Base-by-base conservation (phyloP, 2,797 vertebrate species). In the Ceyx erithaca region DNA sequence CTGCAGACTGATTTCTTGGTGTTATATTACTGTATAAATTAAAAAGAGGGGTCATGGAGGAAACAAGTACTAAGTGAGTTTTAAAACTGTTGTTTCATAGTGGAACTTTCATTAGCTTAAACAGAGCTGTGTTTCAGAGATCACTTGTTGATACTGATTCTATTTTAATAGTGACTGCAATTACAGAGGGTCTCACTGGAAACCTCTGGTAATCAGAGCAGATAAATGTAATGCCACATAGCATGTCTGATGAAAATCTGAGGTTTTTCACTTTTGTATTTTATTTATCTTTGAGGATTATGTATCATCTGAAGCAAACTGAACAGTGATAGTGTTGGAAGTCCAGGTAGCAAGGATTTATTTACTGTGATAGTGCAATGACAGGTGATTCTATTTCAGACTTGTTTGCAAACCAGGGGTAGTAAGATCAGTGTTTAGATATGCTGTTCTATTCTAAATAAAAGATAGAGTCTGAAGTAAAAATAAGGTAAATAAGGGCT, bases 71-170 rank as follows among this genome's bases (percentile, higher is more conserved):
- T 41, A 95, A 85, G 58, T 79, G 67, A 75, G 52, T 62, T 85
- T 90, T 83, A 64, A 94, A 94, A 30, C 25, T 37, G 21, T 49
- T 72, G 19, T 87, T 96, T 91, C 28, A 19, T 55, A 52, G n/a
- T 89, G 80, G 31, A 91, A 45, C 71, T 91, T 93, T 23, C 22
- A 70, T 69, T 92, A 93, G 52, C 54, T 95, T 66, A 58, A 73
- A 51, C 6, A 85, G 69, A 80, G 46, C 55, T 91, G 19, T 92
- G 63, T 94, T 94, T 63, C 68, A 62, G 80, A 80, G 80, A 91
- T 95, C 28, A 68, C 8, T 79, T 80, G 30, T 57, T 48, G 10
- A 5, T 51, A n/a, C 40, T 40, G 30, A 76, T 69, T 12, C 11
- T 69, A 7, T 51, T 70, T 92, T 68, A 70, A 31, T 51, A 2